Conservation (phyloP, 2,113 vertebrate genomes). For the Dermatemys mawii region DNA sequence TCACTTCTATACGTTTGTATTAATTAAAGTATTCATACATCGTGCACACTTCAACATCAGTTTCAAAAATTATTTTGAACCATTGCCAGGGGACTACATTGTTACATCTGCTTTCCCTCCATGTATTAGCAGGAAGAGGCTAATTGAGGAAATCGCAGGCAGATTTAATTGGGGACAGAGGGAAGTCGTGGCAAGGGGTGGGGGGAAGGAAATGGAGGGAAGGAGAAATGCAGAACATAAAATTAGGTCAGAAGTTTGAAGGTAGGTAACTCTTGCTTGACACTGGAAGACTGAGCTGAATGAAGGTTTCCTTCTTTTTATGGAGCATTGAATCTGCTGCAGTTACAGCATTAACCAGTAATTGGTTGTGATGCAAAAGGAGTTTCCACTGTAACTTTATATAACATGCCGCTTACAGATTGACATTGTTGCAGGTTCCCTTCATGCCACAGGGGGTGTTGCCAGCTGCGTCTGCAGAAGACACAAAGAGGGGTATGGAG, state of each 20-base stretch:
- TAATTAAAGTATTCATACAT: constrained; percentile 55
- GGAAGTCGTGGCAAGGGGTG: constrained; percentile 39
- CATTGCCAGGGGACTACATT: constrained; percentile 58
- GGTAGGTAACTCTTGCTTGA: neutral
- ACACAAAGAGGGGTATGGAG: too few species aligned
- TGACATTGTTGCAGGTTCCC: neutral
- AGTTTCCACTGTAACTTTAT: neutral
- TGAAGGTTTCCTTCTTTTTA: fast-evolving
- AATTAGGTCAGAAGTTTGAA: constrained; percentile 49
- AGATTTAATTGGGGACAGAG: constrained; percentile 67
- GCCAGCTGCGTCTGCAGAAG: too few species aligned
- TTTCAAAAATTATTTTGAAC: constrained; percentile 58
- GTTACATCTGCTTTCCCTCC: constrained; percentile 63
- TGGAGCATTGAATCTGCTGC: neutral
- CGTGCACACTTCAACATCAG: constrained; percentile 37
- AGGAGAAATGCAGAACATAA: neutral
- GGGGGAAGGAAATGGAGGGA: neutral
- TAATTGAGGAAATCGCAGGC: constrained; percentile 67
- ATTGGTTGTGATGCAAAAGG: neutral
- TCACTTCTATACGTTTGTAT: constrained; percentile 2
- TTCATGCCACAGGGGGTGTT: fast-evolving
- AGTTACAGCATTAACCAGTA: neutral
- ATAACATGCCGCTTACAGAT: fast-evolving
- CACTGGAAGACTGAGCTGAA: neutral
- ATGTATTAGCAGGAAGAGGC: constrained; percentile 65